Conservation (phyloP, 2,888 invertebrate genomes). For the Lasioglossum lativentre region DNA sequence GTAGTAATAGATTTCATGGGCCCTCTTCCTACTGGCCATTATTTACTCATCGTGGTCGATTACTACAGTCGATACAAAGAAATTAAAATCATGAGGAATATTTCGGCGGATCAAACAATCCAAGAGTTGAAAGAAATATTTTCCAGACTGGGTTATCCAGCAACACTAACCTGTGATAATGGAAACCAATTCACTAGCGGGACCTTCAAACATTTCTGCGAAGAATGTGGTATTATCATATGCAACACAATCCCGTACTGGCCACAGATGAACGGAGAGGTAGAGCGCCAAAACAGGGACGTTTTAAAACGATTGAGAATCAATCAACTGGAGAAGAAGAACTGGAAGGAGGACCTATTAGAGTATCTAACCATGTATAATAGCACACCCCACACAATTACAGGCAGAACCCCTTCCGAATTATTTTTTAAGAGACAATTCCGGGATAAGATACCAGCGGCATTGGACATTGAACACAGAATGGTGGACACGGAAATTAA, state of each 20-base stretch:
- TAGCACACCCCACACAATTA: not conserved
- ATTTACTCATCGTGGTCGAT: slow-evolving; percentile 54
- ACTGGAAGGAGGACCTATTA: not conserved
- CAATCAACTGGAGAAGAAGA: not conserved
- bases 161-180: not conserved
- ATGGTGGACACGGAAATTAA: too few relatives aligned
- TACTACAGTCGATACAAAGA: slow-evolving; percentile 67
- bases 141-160: not conserved
- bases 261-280: not conserved
- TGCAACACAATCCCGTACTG: not conserved
- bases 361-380: not conserved
- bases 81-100: not conserved
- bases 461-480: too few relatives aligned
- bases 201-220: not conserved
- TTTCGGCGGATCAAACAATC: not conserved
- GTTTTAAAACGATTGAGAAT: not conserved
- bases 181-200: not conserved
- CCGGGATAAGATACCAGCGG: not conserved
- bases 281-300: not conserved
- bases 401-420: not conserved
- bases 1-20: slow-evolving; percentile 62
- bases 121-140: not conserved
- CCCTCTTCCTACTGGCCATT: slow-evolving; percentile 56
- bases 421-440: not conserved
- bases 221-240: not conserved